A percentile compares a stretch with the other conserved stretches of the same genome.
These are phyloP conservation scores for Machimus rusticus DNA, from an alignment of 2,888 invertebrate species.

Conservation along the genomic window DNA sequence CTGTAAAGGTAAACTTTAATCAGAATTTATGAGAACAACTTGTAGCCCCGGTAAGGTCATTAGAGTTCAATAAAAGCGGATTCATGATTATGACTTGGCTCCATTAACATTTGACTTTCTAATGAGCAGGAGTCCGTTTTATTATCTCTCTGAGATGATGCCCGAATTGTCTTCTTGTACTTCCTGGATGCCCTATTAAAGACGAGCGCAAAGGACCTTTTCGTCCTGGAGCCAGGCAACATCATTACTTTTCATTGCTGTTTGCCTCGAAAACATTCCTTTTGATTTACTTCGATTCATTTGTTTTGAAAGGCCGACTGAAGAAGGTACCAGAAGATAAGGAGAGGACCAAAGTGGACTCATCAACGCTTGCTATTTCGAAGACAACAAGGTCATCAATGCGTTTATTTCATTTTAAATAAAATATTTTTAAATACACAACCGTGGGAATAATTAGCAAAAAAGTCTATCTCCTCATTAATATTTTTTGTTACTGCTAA, in stretches of 20 bases:
- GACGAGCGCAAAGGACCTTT: neutral
- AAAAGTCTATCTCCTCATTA: neutral
- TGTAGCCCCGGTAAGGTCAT: neutral
- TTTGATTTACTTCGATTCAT: neutral
- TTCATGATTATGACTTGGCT: conserved; percentile 30
- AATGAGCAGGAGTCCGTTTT: conserved; percentile 1
- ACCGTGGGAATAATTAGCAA: neutral
- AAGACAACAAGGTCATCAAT: neutral
- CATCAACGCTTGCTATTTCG: neutral
- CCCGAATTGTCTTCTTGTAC: conserved; percentile 3
- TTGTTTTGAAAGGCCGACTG: neutral
- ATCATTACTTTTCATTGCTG: neutral
- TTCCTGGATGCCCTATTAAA: neutral
- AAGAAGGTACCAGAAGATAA: neutral
- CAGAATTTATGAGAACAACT: conserved; percentile 13
- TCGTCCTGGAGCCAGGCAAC: neutral
- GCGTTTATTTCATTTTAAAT: neutral
- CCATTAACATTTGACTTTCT: conserved; percentile 21
- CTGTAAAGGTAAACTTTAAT: conserved; percentile 13
- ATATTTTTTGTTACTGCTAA: neutral
- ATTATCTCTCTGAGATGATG: neutral
- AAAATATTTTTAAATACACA: neutral
- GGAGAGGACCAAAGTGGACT: neutral
- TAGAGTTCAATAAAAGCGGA: conserved; percentile 3
- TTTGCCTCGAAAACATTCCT: neutral